Conservation (phyloP, 2,113 vertebrate species). For the Cervus canadensis region DNA sequence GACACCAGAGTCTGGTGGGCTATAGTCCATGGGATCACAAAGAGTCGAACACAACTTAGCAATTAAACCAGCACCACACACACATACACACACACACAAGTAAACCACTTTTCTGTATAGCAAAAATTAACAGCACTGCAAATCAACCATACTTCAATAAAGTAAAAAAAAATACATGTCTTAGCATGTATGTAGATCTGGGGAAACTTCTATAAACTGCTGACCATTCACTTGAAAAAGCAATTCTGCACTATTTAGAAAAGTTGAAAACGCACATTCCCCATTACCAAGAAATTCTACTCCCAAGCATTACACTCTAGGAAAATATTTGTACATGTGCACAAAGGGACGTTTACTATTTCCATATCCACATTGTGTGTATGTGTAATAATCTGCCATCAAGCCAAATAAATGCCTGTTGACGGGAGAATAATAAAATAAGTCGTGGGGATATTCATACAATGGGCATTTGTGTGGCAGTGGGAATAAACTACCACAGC, state of each 20-base stretch:
- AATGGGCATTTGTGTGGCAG: neutral
- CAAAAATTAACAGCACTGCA: neutral
- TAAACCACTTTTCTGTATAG: neutral
- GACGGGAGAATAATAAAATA: slow-evolving; percentile 35
- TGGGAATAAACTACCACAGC: neutral
- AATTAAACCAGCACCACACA: neutral
- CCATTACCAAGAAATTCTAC: neutral
- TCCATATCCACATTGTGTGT: neutral
- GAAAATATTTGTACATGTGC: slow-evolving; percentile 29
- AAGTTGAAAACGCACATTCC: slow-evolving; percentile 19
- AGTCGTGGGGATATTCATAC: neutral
- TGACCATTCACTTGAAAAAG: slow-evolving; percentile 6
- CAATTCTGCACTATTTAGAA: slow-evolving; percentile 6
- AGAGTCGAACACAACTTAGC: neutral
- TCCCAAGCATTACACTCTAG: neutral
- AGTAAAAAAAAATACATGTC: neutral
- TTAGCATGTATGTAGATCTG: neutral
- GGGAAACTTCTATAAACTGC: neutral
- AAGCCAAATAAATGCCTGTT: neutral
- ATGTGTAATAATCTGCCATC: neutral
- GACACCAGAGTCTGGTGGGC: neutral
- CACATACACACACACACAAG: neutral
- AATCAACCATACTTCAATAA: neutral
- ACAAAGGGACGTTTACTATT: slow-evolving; percentile 19
- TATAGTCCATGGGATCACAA: neutral